Percentiles rank a stretch among this genome's conserved stretches.
phyloP scores from a whole-genome alignment of 2,888 invertebrate genomes.

The Linhomoeus sp. region DNA sequence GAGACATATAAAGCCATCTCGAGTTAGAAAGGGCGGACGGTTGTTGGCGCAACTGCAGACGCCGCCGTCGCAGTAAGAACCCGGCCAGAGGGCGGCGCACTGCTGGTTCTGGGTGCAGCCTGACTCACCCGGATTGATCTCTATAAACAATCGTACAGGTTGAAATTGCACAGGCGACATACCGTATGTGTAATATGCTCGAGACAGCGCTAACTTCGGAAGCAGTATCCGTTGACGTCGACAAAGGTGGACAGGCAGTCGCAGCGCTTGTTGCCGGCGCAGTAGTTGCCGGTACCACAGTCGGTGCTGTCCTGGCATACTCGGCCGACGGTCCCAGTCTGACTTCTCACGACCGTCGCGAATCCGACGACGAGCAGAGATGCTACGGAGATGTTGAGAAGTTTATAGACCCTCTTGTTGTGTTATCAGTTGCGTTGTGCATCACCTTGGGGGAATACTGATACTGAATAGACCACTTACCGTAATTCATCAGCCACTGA shows the following conservation, averaged over 20 bases:
- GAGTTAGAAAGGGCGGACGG: not conserved
- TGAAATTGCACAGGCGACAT: no score
- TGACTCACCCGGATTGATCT: constrained; percentile 25
- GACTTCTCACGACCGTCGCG: no score
- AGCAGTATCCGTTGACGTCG: constrained; percentile 25
- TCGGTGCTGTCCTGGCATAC: not conserved
- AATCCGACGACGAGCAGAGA: no score
- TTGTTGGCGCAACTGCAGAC: constrained; percentile 2
- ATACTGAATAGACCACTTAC: no score
- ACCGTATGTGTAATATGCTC: not conserved
- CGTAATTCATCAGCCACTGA: no score
- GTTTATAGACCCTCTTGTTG: no score
- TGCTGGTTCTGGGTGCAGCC: constrained; percentile 25
- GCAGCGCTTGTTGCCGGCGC: not conserved
- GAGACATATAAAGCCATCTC: constrained; percentile 2
- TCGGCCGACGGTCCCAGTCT: not conserved
- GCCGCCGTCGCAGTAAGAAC: constrained; percentile 19
- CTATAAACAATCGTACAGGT: constrained; percentile 10
- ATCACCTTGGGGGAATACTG: no score
- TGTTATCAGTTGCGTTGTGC: no score
- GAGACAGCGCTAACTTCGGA: no score
- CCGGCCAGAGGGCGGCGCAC: constrained; percentile 24
- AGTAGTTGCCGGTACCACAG: not conserved
- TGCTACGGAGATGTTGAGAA: no score
- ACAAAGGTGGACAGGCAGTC: constrained; percentile 26